Evolutionary conservation across 2,113 vertebrate species (phyloP).

Genomic region (Cottus gobio): DNA sequence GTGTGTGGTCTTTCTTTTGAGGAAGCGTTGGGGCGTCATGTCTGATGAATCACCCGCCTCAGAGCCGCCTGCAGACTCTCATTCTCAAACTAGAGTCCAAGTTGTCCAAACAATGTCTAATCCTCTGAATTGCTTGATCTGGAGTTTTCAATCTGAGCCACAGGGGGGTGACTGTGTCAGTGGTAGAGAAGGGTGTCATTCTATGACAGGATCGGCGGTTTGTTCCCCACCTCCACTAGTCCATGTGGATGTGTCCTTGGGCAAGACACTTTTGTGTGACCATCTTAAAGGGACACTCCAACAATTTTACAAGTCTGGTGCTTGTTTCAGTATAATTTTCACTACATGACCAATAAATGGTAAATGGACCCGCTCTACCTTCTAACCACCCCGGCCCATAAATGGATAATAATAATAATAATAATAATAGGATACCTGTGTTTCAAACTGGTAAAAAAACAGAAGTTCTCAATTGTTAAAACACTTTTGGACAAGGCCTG

Average conservation of each 20-base stretch:
- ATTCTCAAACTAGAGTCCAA: slow-evolving; percentile 2
- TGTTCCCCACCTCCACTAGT: too few species aligned
- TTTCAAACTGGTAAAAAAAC: too few species aligned
- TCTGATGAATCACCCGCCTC: slow-evolving; percentile 23
- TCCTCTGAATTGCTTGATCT: slow-evolving; percentile 2
- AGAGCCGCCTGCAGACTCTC: not conserved
- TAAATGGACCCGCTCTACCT: too few species aligned
- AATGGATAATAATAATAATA: too few species aligned
- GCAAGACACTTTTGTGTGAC: not conserved
- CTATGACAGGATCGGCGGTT: too few species aligned
- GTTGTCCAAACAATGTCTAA: not conserved
- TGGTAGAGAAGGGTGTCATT: too few species aligned
- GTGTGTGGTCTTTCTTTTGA: slow-evolving; percentile 1
- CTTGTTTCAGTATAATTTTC: not conserved
- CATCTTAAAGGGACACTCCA: not conserved
- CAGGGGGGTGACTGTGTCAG: too few species aligned
- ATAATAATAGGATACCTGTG: not conserved
- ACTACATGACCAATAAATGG: not conserved
- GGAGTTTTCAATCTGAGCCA: not conserved
- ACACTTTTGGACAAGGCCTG: not conserved
- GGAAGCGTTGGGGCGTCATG: slow-evolving; percentile 1
- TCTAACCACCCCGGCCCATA: too few species aligned
- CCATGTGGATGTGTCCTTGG: too few species aligned
- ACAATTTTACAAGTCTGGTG: not conserved
- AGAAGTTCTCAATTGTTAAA: not conserved